Conservation (phyloP, 2,797 vertebrate genomes). For the Prionace glauca region DNA sequence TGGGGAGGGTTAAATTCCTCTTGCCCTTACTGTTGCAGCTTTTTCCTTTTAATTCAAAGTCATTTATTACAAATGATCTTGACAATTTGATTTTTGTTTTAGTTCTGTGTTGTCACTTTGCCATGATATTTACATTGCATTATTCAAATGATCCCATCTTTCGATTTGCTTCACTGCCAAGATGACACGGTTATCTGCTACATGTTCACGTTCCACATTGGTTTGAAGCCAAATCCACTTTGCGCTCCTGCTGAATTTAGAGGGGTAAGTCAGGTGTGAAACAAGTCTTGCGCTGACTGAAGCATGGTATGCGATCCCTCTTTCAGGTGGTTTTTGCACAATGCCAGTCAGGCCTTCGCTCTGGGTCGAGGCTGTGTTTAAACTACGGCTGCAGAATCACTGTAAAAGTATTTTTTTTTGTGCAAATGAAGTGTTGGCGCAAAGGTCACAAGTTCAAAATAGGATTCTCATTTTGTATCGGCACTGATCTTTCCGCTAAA, state of each 20-base stretch:
- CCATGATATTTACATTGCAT: not conserved
- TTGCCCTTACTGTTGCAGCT: not conserved
- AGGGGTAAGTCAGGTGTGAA: not conserved
- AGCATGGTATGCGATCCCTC: not conserved
- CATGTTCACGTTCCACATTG: not conserved
- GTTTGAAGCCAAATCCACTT: not conserved
- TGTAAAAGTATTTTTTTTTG: not conserved
- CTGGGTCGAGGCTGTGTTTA: not conserved
- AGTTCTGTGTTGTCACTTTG: not conserved
- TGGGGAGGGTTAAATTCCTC: not conserved
- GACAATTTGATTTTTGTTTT: slow-evolving; percentile 12
- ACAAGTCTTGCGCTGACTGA: not conserved
- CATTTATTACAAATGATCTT: not conserved
- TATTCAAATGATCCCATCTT: not conserved
- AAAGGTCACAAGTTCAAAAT: not conserved
- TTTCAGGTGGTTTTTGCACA: not conserved
- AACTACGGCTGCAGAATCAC: not conserved
- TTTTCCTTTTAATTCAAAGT: not conserved
- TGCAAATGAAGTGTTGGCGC: not conserved
- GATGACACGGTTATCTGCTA: not conserved
- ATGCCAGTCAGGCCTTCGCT: not conserved
- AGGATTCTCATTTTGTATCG: not conserved
- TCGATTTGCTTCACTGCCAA: not conserved
- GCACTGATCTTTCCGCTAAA: not conserved
- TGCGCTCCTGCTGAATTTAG: not conserved